These are phyloP conservation scores for Gisinianus flammeolus DNA, from an alignment of 2,888 invertebrate genomes.

Conservation along the genomic window DNA sequence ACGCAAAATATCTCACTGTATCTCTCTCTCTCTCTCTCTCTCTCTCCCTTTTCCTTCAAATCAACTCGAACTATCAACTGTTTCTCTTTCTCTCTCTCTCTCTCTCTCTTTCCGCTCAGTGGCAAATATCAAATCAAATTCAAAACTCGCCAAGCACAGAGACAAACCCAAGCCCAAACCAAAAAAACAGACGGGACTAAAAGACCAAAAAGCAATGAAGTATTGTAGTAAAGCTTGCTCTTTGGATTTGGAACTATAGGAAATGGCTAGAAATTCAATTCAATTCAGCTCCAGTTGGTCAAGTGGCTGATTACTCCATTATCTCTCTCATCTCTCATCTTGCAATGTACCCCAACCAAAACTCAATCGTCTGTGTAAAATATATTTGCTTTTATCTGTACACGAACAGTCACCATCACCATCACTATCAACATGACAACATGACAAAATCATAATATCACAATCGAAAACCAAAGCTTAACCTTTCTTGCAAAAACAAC, in stretches of 20 bases:
- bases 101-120: background rate
- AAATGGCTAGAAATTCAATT: background rate
- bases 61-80: constrained; percentile 4
- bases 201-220: no score
- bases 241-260: no score
- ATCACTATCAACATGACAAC: no score
- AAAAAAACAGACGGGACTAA: no score
- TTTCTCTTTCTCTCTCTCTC: background rate
- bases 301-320: constrained; percentile 28
- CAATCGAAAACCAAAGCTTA: no score
- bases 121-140: constrained; percentile 17
- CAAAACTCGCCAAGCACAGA: background rate
- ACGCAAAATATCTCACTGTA: constrained; percentile 7
- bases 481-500: constrained; percentile 5
- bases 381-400: no score
- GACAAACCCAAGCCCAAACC: background rate
- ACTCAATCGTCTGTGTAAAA: no score
- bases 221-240: no score
- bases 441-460: no score
- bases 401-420: no score
- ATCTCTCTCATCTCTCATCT: background rate
- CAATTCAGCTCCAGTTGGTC: constrained; percentile 34
- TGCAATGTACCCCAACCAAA: background rate
- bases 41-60: constrained; percentile 9
- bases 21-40: no score